Conservation (phyloP, 2,888 invertebrate genomes). For the Cheilosia scutellata region DNA sequence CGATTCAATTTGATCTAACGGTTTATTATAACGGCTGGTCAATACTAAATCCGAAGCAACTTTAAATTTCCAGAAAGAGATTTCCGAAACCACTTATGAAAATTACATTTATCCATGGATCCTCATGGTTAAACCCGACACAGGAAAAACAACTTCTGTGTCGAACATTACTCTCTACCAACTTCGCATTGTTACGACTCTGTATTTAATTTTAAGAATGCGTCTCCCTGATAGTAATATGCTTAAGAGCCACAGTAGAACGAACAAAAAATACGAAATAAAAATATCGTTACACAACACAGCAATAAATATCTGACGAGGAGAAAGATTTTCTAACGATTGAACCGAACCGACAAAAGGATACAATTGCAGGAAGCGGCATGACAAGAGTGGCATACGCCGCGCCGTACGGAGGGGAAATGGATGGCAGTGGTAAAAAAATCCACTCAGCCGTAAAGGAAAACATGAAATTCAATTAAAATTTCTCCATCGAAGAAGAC, state of each 20-base stretch:
- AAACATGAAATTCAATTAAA: constrained; percentile 76
- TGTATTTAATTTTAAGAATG: constrained; percentile 62
- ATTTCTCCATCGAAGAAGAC: constrained; percentile 67
- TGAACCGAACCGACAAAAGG: constrained; percentile 58
- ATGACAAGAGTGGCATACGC: constrained; percentile 16
- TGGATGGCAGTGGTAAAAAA: constrained; percentile 27
- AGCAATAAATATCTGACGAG: constrained; percentile 65
- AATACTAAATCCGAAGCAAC: constrained; percentile 12
- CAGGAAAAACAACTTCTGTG: too few species aligned
- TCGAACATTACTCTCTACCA: constrained; percentile 2
- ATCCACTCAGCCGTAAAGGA: constrained; percentile 71
- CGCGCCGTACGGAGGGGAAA: not conserved
- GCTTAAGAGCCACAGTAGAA: constrained; percentile 41
- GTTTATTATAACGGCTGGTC: constrained; percentile 49
- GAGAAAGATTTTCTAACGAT: constrained; percentile 65
- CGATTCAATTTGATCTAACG: constrained; percentile 64
- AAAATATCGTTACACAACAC: constrained; percentile 39
- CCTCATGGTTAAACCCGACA: not conserved
- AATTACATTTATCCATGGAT: constrained; percentile 44
- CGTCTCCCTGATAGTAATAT: constrained; percentile 48
- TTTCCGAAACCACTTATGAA: constrained; percentile 51
- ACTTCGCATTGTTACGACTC: constrained; percentile 58
- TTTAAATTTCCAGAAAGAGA: constrained; percentile 39
- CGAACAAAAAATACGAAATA: constrained; percentile 30
- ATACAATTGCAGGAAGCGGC: constrained; percentile 57